Evolutionary conservation across 1,140 invertebrate genomes (phyloP).

Genomic region (Pteromalus puparum): DNA sequence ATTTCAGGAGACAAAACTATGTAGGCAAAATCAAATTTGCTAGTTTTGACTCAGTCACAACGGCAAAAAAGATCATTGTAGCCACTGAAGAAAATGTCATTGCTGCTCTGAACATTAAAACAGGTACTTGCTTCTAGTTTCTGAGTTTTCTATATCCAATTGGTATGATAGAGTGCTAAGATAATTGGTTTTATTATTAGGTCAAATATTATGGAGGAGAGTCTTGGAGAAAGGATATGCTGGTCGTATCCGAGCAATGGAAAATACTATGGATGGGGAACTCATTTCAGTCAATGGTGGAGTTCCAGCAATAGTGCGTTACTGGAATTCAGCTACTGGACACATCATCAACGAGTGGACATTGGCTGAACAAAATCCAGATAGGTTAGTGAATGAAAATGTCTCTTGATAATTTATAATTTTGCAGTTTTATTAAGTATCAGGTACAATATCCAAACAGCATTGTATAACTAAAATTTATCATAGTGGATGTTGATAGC

Average conservation of each 20-base stretch:
- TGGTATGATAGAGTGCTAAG: constrained; percentile 1
- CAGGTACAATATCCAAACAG: not conserved
- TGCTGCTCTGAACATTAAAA: constrained; percentile 88
- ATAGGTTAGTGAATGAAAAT: constrained; percentile 62
- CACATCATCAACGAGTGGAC: constrained; percentile 76
- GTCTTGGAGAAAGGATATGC: constrained; percentile 80
- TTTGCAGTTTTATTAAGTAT: not conserved
- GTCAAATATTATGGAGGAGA: constrained; percentile 88
- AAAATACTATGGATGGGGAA: constrained; percentile 79
- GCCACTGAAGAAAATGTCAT: constrained; percentile 93
- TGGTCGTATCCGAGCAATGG: constrained; percentile 71
- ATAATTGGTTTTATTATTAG: constrained; percentile 65
- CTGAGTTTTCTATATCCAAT: constrained; percentile 48
- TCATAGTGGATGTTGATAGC: not conserved
- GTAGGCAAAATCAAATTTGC: constrained; percentile 88
- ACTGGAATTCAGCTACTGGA: constrained; percentile 86
- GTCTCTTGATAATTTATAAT: not conserved
- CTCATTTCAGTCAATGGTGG: constrained; percentile 84
- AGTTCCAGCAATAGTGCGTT: constrained; percentile 83
- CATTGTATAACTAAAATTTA: not conserved
- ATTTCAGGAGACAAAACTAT: constrained; percentile 87
- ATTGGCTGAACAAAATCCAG: constrained; percentile 70
- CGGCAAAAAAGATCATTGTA: constrained; percentile 87
- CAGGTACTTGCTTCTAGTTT: constrained; percentile 76
- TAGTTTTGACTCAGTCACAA: constrained; percentile 85